Percentiles rank a stretch among this genome's conserved stretches.
Evolutionary conservation across 2,888 invertebrate genomes (phyloP).

Genomic region (Synanthedon formicaeformis): DNA sequence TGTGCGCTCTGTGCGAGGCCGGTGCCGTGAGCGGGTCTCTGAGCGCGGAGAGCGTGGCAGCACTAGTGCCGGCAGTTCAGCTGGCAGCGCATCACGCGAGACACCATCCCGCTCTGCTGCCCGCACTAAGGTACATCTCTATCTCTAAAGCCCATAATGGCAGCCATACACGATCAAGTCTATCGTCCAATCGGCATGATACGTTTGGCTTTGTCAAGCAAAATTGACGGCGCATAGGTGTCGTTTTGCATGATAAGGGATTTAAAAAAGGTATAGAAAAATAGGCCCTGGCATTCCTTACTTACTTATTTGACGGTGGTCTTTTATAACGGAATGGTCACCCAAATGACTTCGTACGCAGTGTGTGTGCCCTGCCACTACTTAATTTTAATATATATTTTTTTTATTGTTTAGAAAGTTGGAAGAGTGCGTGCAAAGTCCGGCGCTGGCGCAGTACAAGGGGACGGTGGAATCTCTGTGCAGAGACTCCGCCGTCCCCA

Average conservation of each 20-base stretch:
- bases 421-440: constrained; percentile 49
- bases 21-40: constrained; percentile 16
- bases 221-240: not conserved
- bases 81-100: constrained; percentile 50
- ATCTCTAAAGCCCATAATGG: not conserved
- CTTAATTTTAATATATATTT: not conserved
- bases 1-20: constrained; percentile 35
- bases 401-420: constrained; percentile 34
- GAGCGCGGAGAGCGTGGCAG: constrained; percentile 27
- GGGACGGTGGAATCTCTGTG: constrained; percentile 46
- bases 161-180: too few relatives aligned
- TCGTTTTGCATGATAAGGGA: not conserved
- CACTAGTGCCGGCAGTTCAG: constrained; percentile 52
- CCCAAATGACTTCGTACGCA: too few relatives aligned
- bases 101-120: constrained; percentile 39
- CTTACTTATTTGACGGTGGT: too few relatives aligned
- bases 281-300: too few relatives aligned
- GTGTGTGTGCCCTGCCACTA: too few relatives aligned
- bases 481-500: constrained; percentile 23
- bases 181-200: too few relatives aligned
- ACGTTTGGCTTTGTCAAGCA: not conserved
- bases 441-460: constrained; percentile 41
- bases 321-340: too few relatives aligned
- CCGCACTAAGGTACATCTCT: constrained; percentile 40
- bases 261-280: too few relatives aligned